Evolutionary conservation across 2,888 invertebrate genomes (phyloP), one percentile per base, ranked within the genome.

Genomic region (Megastigmus dorsalis): DNA sequence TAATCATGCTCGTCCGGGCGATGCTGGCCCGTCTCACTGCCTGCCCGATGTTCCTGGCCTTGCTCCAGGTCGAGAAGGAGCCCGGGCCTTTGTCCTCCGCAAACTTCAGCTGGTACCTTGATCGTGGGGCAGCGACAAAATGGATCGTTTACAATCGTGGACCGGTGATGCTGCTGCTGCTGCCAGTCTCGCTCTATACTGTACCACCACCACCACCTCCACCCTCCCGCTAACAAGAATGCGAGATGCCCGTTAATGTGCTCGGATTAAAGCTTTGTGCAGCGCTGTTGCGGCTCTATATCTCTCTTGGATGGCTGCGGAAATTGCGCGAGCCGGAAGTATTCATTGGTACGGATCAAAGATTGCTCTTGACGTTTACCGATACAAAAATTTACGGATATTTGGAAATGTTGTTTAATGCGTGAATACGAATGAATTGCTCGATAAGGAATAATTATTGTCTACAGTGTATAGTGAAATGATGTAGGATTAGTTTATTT

Each of bases 1-100:
- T 82, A 62, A 83, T 81, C 78, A 83, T 79, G 70, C 76, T 82
- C 30, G 78, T 80, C 70, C 81, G 79, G 15, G 81, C 81, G n/a
- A 80, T 78, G 26, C 76, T 78, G 0, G 80, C 78, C 26, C 80
- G 77, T 28, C 80, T 81, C 26, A 79, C 75, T 9, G 81, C 79
- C 76, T 90, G 90, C 67, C 90, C 90, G 0, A 90, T 85, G 26
- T 89, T 85, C 77, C 89, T 89, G 2, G 90, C 87, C 1, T 90
- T 89, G 68, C 90, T 88, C 83, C 83, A 85, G 62, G 81, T 84
- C 36, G 84, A 83, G 0, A 89, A 86, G 20, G 89, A 87, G 79
- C 89, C 89, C 70, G 89, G 89, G 0, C 89, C 85, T 0, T 89
- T 88, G 6, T 90, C 88, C 43, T 83, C 82, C 0, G 90, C 88